Conservation (phyloP, 2,888 invertebrate genomes). For the Scaptodrosophila latifasciaeformis region DNA sequence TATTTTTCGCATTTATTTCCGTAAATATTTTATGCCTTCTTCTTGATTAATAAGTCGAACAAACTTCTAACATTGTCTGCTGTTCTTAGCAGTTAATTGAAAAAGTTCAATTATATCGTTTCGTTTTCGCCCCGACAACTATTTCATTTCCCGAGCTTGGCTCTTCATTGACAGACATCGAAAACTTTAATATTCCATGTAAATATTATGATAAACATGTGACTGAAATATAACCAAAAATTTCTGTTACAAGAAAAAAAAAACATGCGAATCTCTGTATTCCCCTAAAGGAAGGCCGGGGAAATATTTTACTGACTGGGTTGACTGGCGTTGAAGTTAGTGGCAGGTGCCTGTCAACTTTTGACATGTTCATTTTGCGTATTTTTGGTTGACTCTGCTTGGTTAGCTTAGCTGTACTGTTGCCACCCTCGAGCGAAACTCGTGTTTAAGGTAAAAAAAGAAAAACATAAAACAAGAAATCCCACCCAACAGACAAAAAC, state of each 20-base stretch:
- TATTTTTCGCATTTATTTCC: conserved; percentile 40
- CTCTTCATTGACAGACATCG: no score
- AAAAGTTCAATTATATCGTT: conserved; percentile 32
- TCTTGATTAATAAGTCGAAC: conserved; percentile 1
- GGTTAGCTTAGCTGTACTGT: neutral
- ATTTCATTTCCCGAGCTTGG: no score
- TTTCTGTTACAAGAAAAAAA: no score
- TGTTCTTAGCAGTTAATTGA: conserved; percentile 35
- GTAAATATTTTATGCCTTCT: conserved; percentile 27
- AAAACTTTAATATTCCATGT: no score
- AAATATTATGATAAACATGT: no score
- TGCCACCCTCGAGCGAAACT: neutral
- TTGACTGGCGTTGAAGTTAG: neutral
- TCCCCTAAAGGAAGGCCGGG: no score
- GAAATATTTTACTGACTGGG: no score
- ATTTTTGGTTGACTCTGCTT: neutral
- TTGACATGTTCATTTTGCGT: neutral
- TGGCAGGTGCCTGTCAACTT: neutral
- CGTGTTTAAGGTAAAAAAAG: conserved; percentile 2
- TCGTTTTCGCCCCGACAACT: no score
- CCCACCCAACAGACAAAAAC: conserved; percentile 20
- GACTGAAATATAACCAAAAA: no score
- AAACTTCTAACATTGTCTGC: neutral
- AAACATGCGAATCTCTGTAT: no score
- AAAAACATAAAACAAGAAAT: conserved; percentile 10